Evolutionary conservation across 2,888 invertebrate species (phyloP).

Genomic region (Zaprionus obscuricornis): DNA sequence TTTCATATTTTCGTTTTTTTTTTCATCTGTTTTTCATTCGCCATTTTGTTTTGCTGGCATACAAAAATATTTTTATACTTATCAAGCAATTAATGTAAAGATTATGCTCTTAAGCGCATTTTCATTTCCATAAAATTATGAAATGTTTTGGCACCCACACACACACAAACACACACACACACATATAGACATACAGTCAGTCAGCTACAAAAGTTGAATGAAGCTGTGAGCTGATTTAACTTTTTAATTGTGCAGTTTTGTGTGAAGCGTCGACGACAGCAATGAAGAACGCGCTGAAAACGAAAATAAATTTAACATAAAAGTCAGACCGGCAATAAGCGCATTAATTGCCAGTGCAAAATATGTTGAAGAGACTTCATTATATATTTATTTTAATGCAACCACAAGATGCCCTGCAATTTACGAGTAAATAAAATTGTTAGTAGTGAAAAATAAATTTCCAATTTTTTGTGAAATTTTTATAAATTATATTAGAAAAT

Average conservation of each 20-base stretch:
- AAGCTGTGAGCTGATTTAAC: slow-evolving; percentile 69
- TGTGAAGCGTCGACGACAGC: slow-evolving; percentile 50
- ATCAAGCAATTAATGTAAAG: slow-evolving; percentile 57
- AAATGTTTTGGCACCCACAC: slow-evolving; percentile 22
- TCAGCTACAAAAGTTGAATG: too few relatives aligned
- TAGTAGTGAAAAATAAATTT: not conserved
- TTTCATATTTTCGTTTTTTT: too few relatives aligned
- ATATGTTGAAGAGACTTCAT: slow-evolving; percentile 7
- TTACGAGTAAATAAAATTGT: too few relatives aligned
- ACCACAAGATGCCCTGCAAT: slow-evolving; percentile 25
- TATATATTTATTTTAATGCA: not conserved
- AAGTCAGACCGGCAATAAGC: slow-evolving; percentile 63
- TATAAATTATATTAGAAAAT: too few relatives aligned
- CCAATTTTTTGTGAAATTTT: too few relatives aligned
- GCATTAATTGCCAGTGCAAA: slow-evolving; percentile 61
- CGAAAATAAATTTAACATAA: slow-evolving; percentile 60
- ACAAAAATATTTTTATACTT: slow-evolving; percentile 23
- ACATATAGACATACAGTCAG: slow-evolving; percentile 8
- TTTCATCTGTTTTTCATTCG: too few relatives aligned
- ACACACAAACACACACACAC: not conserved
- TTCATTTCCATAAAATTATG: slow-evolving; percentile 47
- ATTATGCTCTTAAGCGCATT: slow-evolving; percentile 50
- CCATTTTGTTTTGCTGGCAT: too few relatives aligned
- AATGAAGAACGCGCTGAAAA: slow-evolving; percentile 38
- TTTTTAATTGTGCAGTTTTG: slow-evolving; percentile 74